Percentiles rank a stretch among this genome's conserved stretches.
Evolutionary conservation across 2,113 vertebrate species (phyloP).

Genomic region (Mirounga angustirostris): DNA sequence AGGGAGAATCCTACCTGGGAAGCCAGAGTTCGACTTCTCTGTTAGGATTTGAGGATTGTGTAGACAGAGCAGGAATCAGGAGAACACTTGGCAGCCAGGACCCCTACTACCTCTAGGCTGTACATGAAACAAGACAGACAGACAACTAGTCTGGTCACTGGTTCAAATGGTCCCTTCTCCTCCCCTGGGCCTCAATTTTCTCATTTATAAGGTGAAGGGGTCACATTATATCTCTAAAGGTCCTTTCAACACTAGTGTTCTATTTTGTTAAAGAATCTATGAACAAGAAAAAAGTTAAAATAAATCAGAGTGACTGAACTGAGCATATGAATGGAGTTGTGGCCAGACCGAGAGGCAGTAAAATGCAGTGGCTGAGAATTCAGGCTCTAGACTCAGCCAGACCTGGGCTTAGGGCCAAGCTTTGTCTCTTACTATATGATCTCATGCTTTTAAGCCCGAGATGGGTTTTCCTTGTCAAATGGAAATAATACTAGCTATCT

Average conservation of each 20-base stretch:
- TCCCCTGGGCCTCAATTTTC: neutral
- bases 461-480: neutral
- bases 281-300: neutral
- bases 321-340: neutral
- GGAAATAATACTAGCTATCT: neutral
- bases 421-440: neutral
- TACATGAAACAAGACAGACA: neutral
- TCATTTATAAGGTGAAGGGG: neutral
- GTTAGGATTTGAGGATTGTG: neutral
- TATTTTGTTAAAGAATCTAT: neutral
- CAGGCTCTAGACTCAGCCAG: neutral
- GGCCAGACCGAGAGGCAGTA: neutral
- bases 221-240: neutral
- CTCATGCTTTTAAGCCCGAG: neutral
- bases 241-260: neutral
- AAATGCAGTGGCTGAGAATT: neutral
- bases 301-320: neutral
- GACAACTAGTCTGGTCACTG: neutral
- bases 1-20: neutral
- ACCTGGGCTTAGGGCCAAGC: neutral
- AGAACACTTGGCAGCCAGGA: neutral
- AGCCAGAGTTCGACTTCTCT: neutral
- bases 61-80: neutral
- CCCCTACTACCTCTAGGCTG: neutral
- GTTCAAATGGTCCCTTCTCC: neutral